Conservation (phyloP, 2,797 vertebrate species). For the Cossypha dichroa region DNA sequence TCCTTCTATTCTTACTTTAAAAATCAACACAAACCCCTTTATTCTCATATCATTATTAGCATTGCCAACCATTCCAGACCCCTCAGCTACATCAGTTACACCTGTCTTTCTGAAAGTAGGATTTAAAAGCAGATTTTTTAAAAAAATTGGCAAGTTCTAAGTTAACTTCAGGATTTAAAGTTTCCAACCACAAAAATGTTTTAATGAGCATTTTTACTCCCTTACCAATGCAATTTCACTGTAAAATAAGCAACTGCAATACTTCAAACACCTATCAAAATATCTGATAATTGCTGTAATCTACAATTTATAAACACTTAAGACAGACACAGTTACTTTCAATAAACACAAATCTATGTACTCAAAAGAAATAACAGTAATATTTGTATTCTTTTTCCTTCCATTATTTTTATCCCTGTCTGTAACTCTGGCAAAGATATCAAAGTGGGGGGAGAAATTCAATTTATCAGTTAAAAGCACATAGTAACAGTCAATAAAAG, state of each 20-base stretch:
- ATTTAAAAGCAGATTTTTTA: background rate
- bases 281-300: background rate
- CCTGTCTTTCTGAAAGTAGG: background rate
- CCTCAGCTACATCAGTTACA: background rate
- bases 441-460: background rate
- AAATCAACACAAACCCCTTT: background rate
- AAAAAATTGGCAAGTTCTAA: background rate
- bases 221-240: background rate
- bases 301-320: background rate
- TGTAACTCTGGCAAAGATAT: background rate
- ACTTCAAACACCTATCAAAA: background rate
- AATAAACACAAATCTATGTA: background rate
- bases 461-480: background rate
- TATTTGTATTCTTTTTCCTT: background rate
- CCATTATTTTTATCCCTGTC: background rate
- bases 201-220: background rate
- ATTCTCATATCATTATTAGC: background rate
- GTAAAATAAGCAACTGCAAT: background rate
- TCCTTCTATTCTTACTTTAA: background rate
- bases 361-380: background rate
- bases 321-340: background rate
- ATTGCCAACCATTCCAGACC: background rate
- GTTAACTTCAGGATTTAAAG: background rate
- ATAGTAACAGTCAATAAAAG: background rate
- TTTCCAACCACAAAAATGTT: background rate